These are phyloP conservation scores for Hormaphis cornu DNA, from an alignment of 1,140 invertebrate species.

Conservation along the genomic window DNA sequence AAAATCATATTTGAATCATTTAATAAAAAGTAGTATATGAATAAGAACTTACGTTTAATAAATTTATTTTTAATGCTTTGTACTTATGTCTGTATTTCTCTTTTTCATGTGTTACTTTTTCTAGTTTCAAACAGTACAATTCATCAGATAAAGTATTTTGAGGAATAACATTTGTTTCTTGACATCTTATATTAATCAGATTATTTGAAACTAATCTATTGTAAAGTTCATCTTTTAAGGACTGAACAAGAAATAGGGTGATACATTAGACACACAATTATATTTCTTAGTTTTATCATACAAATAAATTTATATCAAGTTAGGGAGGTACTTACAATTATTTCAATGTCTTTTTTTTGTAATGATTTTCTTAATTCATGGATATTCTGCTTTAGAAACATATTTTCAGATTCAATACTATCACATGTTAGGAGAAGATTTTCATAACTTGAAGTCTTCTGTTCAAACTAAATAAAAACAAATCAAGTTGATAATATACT, in stretches of 20 bases:
- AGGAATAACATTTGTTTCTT: not conserved
- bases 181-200: not conserved
- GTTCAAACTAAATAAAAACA: not conserved
- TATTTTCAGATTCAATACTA: constrained; percentile 3
- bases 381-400: not conserved
- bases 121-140: constrained; percentile 11
- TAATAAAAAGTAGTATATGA: no score
- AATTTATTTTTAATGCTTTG: constrained; percentile 4
- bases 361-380: not conserved
- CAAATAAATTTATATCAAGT: no score
- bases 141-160: constrained; percentile 21
- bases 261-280: no score
- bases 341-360: not conserved
- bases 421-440: not conserved
- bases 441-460: constrained; percentile 3
- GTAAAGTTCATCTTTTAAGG: constrained; percentile 16
- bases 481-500: no score
- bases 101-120: constrained; percentile 22
- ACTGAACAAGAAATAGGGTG: no score
- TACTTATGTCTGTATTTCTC: constrained; percentile 21
- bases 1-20: no score
- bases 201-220: constrained; percentile 9
- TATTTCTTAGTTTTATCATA: no score
- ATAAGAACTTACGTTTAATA: constrained; percentile 11
- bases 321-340: constrained; percentile 11